Evolutionary conservation across 2,797 vertebrate species (phyloP).

Genomic region (Falco concolor): DNA sequence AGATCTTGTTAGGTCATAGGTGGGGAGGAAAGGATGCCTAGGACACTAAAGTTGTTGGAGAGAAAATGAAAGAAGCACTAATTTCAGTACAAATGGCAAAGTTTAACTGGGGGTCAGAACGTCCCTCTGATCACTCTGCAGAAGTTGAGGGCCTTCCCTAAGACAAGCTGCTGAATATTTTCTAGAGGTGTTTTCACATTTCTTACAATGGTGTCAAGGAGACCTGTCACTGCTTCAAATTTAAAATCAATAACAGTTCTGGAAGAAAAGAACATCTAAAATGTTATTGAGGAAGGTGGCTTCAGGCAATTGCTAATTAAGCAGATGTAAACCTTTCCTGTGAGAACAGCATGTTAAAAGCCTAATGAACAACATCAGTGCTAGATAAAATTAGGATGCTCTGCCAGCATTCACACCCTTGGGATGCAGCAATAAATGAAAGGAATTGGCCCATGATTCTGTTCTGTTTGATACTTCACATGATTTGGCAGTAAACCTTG

Average conservation of each 20-base stretch:
- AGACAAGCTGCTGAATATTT: neutral
- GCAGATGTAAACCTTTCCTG: neutral
- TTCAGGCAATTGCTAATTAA: neutral
- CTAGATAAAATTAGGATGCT: neutral
- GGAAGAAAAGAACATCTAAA: neutral
- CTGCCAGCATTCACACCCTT: neutral
- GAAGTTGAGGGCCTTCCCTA: neutral
- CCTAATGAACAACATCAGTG: neutral
- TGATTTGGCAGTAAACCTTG: neutral
- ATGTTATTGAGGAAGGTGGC: neutral
- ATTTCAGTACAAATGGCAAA: neutral
- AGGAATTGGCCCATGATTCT: neutral
- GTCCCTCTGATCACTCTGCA: neutral
- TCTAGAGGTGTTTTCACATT: neutral
- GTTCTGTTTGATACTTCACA: neutral
- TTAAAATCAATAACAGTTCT: neutral
- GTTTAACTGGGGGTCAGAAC: neutral
- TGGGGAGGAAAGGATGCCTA: rapidly evolving
- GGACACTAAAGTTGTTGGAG: neutral
- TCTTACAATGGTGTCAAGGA: neutral
- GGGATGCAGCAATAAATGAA: neutral
- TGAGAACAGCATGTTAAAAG: neutral
- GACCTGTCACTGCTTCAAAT: neutral
- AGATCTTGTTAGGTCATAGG: neutral
- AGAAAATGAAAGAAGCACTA: neutral